Evolutionary conservation across 35 echinoderm and acorn worm species (phyloP), one percentile per base, ranked within the genome.

Genomic region (Chiridota heheva): DNA sequence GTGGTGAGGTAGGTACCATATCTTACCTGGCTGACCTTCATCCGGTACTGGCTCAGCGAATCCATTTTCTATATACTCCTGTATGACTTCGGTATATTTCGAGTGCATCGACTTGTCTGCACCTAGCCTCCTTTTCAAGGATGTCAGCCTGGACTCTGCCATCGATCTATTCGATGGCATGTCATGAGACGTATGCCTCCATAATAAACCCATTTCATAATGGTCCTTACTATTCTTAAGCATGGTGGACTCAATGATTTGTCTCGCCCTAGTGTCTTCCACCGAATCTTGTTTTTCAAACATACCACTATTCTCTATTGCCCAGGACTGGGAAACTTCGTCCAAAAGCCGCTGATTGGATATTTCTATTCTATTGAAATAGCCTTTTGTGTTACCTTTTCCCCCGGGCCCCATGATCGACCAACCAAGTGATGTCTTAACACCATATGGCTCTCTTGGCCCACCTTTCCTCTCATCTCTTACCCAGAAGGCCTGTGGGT

Each of bases 201-300:
- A 89, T 13, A 72, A 72, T 18, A 86, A 43, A 2, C 47, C 39
- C 70, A 86, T 86, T 29, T 68, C 72, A 33, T 77, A 86, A 43
- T 86, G 84, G 17, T 76, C 85, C 31, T 86, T 67, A 1, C 78
- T 44, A 22, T 32, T 24, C 18, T 49, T 59, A 7, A n/a, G n/a
- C n/a, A 65, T 78, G 8, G 70, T 51, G 3, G 32, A 16, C 26
- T 60, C 58, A 57, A 78, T 51, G 34, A 47, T 76, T 1, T 85
- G 34, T 17, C 76, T 28, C 44, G 78, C 76, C 41, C 40, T 44
- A 34, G 27, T 79, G 56, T 88, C 85, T 58, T 80, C 85, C 12
- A 81, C 32, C 5, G 85, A 88, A 15, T 41, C 76, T 16, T 37
- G 46, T 6, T 41, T 13, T 7, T 58, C 76, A 15, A 17, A 3